Conservation (phyloP, 2,113 vertebrate genomes). For the Thymallus thymallus region DNA sequence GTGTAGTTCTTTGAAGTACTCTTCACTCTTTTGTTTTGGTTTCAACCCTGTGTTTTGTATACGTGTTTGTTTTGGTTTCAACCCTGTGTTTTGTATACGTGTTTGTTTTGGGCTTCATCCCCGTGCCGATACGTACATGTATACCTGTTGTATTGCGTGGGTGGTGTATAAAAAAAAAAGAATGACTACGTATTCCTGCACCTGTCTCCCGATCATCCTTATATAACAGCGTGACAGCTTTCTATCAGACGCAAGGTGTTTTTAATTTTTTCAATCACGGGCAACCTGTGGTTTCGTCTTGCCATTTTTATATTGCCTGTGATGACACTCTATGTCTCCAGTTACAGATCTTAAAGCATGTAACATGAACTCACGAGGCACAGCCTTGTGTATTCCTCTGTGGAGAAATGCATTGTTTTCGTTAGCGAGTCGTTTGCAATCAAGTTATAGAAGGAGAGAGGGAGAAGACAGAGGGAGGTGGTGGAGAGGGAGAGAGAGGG, state of each 20-base stretch:
- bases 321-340: neutral
- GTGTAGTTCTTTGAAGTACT: too few species aligned
- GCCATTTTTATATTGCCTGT: neutral
- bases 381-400: neutral
- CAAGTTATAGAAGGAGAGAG: slow-evolving; percentile 12
- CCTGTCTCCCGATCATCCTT: too few species aligned
- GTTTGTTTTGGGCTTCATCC: too few species aligned
- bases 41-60: too few species aligned
- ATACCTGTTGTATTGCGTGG: too few species aligned
- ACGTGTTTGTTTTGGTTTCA: too few species aligned
- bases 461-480: neutral
- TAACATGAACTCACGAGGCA: slow-evolving; percentile 3
- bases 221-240: too few species aligned
- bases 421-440: slow-evolving; percentile 3
- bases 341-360: slow-evolving; percentile 3
- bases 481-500: slow-evolving; percentile 6
- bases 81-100: too few species aligned
- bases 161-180: too few species aligned
- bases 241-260: neutral
- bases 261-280: neutral
- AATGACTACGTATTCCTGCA: too few species aligned
- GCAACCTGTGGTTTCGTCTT: neutral
- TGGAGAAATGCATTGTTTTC: slow-evolving; percentile 11
- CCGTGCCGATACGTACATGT: too few species aligned
- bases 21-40: too few species aligned